Evolutionary conservation across 2,797 vertebrate genomes (phyloP).

Genomic region (Sebastes baramenuke): DNA sequence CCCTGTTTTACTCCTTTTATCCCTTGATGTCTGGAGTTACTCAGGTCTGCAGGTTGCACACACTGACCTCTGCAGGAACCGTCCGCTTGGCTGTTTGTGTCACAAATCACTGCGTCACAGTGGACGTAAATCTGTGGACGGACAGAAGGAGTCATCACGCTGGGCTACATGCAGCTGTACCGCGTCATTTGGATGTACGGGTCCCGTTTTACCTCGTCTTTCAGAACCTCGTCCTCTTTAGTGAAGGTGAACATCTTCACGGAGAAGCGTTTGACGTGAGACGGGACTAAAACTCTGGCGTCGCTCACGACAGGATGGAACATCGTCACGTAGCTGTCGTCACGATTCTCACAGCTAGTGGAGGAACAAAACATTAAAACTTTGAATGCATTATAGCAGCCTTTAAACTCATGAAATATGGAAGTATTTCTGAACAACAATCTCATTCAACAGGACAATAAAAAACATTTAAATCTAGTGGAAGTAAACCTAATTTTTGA

Average conservation of each 20-base stretch:
- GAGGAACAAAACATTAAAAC: neutral
- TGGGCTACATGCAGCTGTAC: neutral
- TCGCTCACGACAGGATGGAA: conserved; percentile 64
- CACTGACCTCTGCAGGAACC: conserved; percentile 79
- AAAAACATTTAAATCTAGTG: no score
- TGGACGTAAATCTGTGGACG: conserved; percentile 85
- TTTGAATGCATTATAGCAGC: no score
- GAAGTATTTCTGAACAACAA: no score
- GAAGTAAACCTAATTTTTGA: neutral
- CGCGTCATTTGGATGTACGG: neutral
- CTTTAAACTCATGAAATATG: neutral
- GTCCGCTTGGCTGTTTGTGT: conserved; percentile 55
- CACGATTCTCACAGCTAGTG: conserved; percentile 76
- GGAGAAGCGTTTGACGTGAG: conserved; percentile 88
- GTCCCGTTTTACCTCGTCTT: conserved; percentile 75
- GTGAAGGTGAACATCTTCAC: conserved; percentile 87
- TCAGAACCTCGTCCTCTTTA: conserved; percentile 53
- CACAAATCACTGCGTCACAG: conserved; percentile 85
- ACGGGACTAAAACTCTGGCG: conserved; percentile 65
- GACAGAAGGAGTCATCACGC: neutral
- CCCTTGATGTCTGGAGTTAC: neutral
- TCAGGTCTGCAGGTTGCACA: neutral
- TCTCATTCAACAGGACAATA: no score
- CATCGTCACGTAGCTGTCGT: conserved; percentile 62
- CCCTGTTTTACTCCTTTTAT: conserved; percentile 32